Conservation (phyloP, 2,797 vertebrate genomes). For the Coracias cyanogaster region DNA sequence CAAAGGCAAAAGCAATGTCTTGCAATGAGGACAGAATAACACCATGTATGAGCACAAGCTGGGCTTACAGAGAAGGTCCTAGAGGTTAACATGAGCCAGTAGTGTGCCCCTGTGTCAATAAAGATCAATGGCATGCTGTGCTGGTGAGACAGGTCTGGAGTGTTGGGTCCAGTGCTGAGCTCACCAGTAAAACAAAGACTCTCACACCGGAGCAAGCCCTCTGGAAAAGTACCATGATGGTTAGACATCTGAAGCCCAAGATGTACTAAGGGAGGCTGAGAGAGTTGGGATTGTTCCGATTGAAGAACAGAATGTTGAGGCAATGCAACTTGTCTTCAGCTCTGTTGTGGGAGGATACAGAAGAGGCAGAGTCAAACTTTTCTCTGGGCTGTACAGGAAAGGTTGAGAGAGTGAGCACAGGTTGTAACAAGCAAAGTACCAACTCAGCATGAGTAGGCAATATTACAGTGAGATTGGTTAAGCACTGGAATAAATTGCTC, state of each 20-base stretch:
- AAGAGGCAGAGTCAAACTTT: background rate
- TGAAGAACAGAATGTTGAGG: background rate
- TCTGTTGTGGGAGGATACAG: background rate
- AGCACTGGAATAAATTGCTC: background rate
- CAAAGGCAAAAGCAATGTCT: background rate
- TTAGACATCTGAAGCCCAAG: background rate
- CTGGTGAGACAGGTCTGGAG: background rate
- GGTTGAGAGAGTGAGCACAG: background rate
- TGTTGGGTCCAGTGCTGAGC: background rate
- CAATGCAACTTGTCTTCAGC: background rate
- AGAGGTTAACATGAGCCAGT: background rate
- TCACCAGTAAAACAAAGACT: background rate
- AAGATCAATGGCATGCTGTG: background rate
- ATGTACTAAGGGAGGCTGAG: background rate
- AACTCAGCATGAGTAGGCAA: background rate
- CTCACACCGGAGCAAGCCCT: background rate
- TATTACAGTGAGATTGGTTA: background rate
- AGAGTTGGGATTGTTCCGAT: background rate
- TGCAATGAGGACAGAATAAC: background rate
- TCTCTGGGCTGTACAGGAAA: background rate
- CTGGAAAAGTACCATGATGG: background rate
- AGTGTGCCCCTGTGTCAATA: background rate
- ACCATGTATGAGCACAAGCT: background rate
- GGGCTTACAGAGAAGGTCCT: background rate
- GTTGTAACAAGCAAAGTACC: background rate